Evolutionary conservation across 2,797 vertebrate genomes (phyloP).

Genomic region (Sciurus vulgaris): DNA sequence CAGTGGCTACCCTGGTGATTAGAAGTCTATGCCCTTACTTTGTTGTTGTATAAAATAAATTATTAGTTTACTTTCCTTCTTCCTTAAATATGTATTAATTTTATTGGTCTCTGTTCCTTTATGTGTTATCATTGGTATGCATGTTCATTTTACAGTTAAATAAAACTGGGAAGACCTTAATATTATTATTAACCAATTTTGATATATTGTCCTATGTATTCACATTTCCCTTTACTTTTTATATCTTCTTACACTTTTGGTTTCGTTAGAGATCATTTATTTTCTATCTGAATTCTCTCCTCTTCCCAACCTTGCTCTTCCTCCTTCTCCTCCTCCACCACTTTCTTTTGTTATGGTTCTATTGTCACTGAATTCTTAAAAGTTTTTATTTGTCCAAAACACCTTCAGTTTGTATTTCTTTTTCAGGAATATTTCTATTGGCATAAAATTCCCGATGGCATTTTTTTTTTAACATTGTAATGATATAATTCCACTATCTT

Average conservation of each 20-base stretch:
- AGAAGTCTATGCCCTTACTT: neutral
- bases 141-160: neutral
- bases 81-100: neutral
- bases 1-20: neutral
- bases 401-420: neutral
- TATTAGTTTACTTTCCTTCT: neutral
- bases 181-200: neutral
- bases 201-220: neutral
- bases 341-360: neutral
- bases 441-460: neutral
- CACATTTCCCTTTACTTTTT: neutral
- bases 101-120: neutral
- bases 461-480: neutral
- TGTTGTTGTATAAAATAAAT: neutral
- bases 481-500: neutral
- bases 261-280: neutral
- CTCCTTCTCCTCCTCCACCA: neutral
- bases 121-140: neutral
- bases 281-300: neutral
- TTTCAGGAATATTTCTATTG: neutral
- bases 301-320: neutral
- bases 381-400: neutral
- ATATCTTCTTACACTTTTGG: neutral
- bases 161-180: neutral
- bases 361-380: neutral